A percentile compares a stretch with the other conserved stretches of the same genome.
phyloP scores from a whole-genome alignment of 2,888 invertebrate genomes.

The Yponomeuta malinellus region DNA sequence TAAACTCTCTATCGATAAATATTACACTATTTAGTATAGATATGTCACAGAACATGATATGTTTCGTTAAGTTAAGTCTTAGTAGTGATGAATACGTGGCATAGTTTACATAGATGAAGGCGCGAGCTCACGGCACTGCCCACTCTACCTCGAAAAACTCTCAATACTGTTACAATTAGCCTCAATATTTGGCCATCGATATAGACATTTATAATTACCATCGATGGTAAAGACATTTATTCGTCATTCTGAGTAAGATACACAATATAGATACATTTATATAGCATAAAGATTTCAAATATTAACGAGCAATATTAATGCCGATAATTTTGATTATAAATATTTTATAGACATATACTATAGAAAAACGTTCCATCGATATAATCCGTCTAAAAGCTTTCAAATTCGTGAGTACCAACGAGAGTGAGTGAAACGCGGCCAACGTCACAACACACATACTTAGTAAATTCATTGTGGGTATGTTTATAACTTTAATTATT shows the following conservation, averaged over 20 bases:
- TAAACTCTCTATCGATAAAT: conserved; percentile 21
- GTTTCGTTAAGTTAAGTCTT: conserved; percentile 15
- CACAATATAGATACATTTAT: not conserved
- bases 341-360: not conserved
- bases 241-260: not conserved
- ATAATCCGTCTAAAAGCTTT: conserved; percentile 9
- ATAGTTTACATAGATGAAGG: conserved; percentile 6
- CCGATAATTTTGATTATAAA: not conserved
- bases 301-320: not conserved
- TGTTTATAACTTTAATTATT: not conserved
- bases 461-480: not conserved
- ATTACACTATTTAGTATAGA: conserved; percentile 2
- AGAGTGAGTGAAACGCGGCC: not conserved
- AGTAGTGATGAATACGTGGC: conserved; percentile 5
- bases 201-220: conserved; percentile 1
- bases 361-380: not conserved
- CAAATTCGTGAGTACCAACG: conserved; percentile 3
- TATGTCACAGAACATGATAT: conserved; percentile 16
- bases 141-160: not conserved
- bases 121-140: not conserved
- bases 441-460: not conserved
- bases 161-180: not conserved
- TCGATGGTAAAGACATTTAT: not conserved
- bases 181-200: not conserved
- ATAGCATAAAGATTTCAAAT: not conserved